Percentiles rank a stretch among this genome's conserved stretches.
Conservation (phyloP, 2,113 vertebrate species). For the Paratilapia polleni region DNA sequence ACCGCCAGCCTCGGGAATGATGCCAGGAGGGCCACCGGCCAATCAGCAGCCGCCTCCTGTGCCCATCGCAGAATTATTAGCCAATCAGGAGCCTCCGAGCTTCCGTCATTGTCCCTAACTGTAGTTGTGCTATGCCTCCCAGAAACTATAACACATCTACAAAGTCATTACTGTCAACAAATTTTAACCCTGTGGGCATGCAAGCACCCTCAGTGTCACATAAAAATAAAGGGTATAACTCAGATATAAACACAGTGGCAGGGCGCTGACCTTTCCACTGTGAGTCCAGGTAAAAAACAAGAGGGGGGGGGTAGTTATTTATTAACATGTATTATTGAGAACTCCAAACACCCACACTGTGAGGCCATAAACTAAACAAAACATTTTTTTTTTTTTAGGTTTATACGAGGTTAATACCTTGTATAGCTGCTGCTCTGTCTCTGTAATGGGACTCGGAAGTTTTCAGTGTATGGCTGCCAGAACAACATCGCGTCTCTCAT, state of each 20-base stretch:
- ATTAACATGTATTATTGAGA: neutral
- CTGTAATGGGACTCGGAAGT: conserved; percentile 70
- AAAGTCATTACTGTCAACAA: conserved; percentile 24
- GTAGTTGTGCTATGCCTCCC: conserved; percentile 17
- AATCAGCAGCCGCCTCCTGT: conserved; percentile 63
- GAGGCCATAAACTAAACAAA: neutral
- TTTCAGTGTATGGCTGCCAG: conserved; percentile 83
- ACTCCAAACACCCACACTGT: neutral
- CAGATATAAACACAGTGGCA: neutral
- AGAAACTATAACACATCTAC: conserved; percentile 22
- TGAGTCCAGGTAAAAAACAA: no score
- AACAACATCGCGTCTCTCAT: conserved; percentile 78
- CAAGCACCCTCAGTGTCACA: neutral
- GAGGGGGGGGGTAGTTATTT: neutral
- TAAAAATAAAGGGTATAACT: neutral
- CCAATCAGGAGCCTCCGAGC: conserved; percentile 65
- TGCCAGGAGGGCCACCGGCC: conserved; percentile 48
- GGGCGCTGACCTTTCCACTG: neutral
- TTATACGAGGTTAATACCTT: conserved; percentile 60
- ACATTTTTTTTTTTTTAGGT: neutral
- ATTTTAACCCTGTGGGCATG: neutral
- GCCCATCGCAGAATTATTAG: conserved; percentile 26
- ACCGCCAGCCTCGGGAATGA: conserved; percentile 61
- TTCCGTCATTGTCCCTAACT: conserved; percentile 69
- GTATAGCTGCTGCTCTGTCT: conserved; percentile 61